A percentile compares a stretch with the other conserved stretches of the same genome.
These are phyloP conservation scores for Paradoxurus hermaphroditus DNA, from an alignment of 2,113 vertebrate species.

Conservation along the genomic window DNA sequence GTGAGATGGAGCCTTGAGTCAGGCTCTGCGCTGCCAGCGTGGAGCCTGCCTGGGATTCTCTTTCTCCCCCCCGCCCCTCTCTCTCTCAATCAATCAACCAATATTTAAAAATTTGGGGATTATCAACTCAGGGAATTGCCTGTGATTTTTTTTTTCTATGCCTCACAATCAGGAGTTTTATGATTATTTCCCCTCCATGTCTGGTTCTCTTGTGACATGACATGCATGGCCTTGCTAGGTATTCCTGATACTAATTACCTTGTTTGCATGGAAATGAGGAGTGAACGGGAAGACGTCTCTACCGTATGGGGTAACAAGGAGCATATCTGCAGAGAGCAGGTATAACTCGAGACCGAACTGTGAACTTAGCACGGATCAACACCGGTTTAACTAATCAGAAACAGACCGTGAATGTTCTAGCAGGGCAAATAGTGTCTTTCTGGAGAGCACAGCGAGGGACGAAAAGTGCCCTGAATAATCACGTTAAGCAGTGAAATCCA, in stretches of 20 bases:
- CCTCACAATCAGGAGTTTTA: neutral
- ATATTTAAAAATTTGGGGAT: neutral
- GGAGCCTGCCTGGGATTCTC: too few species aligned
- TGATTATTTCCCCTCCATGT: neutral
- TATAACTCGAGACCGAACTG: neutral
- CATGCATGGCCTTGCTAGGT: neutral
- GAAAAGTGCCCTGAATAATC: neutral
- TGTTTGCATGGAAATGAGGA: neutral
- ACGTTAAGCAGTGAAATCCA: neutral
- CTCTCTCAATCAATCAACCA: too few species aligned
- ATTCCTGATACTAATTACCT: neutral
- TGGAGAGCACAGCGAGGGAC: neutral
- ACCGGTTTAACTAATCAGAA: slow-evolving; percentile 31
- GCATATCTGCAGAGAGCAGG: neutral
- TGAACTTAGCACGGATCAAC: neutral
- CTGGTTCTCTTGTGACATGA: neutral
- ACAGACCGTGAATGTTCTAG: neutral
- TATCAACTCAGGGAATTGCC: neutral
- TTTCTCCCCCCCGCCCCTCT: too few species aligned
- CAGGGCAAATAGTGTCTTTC: neutral
- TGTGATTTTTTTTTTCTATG: neutral
- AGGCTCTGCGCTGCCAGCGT: too few species aligned
- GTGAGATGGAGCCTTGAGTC: too few species aligned
- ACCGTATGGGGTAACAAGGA: neutral
- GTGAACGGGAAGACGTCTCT: neutral